phyloP scores from a whole-genome alignment of 2,113 vertebrate species.

The Cricetomys ansorgei region DNA sequence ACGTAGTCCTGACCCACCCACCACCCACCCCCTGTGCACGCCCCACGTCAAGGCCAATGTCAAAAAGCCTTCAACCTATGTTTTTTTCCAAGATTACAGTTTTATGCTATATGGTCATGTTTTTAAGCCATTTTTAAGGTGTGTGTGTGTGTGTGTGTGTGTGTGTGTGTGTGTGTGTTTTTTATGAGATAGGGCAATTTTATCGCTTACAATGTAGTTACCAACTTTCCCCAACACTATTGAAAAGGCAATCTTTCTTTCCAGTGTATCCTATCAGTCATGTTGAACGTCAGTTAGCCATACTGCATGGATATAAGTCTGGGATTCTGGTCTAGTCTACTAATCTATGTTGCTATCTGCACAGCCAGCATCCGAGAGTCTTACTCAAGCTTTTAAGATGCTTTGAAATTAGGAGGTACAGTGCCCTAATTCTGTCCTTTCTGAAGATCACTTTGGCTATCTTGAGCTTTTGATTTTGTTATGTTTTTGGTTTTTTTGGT shows the following conservation, averaged over 20 bases:
- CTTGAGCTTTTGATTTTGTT: no score
- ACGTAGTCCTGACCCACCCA: rapidly evolving
- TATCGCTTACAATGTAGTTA: not conserved
- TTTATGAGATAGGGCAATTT: not conserved
- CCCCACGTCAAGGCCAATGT: not conserved
- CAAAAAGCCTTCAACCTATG: not conserved
- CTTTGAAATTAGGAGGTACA: not conserved
- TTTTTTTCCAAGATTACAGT: not conserved
- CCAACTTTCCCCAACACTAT: not conserved
- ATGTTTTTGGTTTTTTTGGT: no score
- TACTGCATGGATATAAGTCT: not conserved
- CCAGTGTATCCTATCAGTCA: not conserved
- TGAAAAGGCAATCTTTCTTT: not conserved
- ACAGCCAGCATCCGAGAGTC: not conserved
- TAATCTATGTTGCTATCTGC: not conserved
- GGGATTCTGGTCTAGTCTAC: not conserved
- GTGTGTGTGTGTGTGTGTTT: not conserved
- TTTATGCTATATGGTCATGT: not conserved
- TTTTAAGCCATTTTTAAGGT: not conserved
- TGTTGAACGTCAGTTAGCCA: not conserved
- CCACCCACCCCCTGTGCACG: no score
- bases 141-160: not conserved
- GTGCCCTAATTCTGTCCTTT: not conserved
- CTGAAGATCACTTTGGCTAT: not conserved
- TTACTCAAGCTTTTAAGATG: not conserved